phyloP scores from a whole-genome alignment of 2,888 invertebrate genomes.

The Tenthredo distinguenda region DNA sequence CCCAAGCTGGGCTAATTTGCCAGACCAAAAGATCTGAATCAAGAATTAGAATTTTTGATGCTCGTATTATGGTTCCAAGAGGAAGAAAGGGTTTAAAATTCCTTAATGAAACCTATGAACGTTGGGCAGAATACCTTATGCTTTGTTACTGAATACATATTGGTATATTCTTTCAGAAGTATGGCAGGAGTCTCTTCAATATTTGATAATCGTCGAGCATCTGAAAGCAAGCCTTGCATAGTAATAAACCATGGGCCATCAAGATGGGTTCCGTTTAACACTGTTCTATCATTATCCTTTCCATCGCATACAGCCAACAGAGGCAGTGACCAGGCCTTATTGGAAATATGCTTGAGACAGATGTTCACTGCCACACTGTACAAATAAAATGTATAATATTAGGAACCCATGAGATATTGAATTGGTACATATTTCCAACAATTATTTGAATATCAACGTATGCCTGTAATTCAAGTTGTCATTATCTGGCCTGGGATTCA shows the following conservation, averaged over 20 bases:
- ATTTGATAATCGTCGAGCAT: conserved; percentile 40
- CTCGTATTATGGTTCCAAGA: background rate
- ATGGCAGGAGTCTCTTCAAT: conserved; percentile 48
- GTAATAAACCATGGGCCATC: conserved; percentile 61
- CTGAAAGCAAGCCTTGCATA: conserved; percentile 58
- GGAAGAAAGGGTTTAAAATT: background rate
- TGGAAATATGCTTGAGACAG: conserved; percentile 58
- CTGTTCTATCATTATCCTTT: conserved; percentile 59
- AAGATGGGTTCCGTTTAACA: conserved; percentile 60
- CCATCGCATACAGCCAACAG: conserved; percentile 65
- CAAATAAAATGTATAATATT: conserved; percentile 22
- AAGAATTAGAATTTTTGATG: background rate
- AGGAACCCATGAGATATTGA: background rate
- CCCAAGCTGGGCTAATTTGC: background rate
- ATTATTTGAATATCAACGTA: background rate
- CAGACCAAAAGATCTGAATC: background rate
- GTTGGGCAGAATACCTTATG: conserved; percentile 16
- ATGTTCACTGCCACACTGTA: conserved; percentile 62
- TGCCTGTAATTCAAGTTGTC: no score
- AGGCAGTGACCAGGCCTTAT: conserved; percentile 57
- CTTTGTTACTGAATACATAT: conserved; percentile 36
- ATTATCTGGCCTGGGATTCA: background rate
- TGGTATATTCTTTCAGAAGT: conserved; percentile 59
- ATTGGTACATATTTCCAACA: background rate
- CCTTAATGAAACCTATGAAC: background rate